Base-by-base conservation (phyloP, 1,140 invertebrate genomes). In the Anoplophora glabripennis region DNA sequence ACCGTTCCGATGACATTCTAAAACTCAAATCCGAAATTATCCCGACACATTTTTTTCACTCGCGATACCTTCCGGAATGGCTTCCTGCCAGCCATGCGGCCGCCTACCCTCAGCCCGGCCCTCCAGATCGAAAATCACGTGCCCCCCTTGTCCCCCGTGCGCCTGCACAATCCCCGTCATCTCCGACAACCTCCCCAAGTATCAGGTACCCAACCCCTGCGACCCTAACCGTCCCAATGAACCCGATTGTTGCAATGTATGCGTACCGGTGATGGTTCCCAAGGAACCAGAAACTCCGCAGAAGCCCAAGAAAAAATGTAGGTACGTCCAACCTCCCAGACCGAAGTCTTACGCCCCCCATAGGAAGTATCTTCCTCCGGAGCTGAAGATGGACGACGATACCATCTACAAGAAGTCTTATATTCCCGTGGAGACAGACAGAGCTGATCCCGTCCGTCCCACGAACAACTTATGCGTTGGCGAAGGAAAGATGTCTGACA, bases 391-490 rank as follows among this genome's bases (percentile, higher is more conserved):
- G 68, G 81, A 83, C 8, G 76, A 81, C 18, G 66, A 78, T 10
- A 85, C 83, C 3, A 83, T 82, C 0, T 85, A 86, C 52, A 76
- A 75, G 34, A 76, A 82, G 4, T 84, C 83, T 0, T 86, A 80
- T 61, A 79, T 80, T 65, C 76, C 77, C 5, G 76, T 70, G 3
- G 75, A 78, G 4, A 35, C 10, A 11, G 72, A 63, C 49, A 65
- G 63, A 45, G 69, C 74, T 0, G 64, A 66, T 7, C 65, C 73
- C 33, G 76, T 80, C 10, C 67, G 73, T 7, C 79, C 78, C 0
- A 71, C 70, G 55, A 57, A 74, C 15, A 75, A 79, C 63, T 47
- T 71, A 7, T 78, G 76, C 41, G 57, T 64, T 0, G 75, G 75
- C 5, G 72, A 75, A 41, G 78, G 75, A 38, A 72, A 72, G 60